Evolutionary conservation across 2,113 vertebrate species (phyloP), one percentile per base, ranked within the genome.

Genomic region (Hippocampus mohnikei): DNA sequence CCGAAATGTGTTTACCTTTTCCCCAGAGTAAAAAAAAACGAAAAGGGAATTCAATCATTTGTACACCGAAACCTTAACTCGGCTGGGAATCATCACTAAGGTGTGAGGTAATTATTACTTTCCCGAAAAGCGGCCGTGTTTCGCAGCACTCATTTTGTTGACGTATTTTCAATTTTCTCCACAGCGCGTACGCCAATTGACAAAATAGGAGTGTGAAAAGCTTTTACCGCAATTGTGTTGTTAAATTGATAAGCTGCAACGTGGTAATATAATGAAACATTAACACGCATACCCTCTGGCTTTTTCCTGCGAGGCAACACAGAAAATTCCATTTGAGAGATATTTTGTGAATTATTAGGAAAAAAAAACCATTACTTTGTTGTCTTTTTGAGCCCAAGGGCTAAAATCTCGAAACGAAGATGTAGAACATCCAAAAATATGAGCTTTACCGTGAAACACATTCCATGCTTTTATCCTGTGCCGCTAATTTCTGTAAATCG

Each of bases 1-100:
- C 78, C 80, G 77, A 52, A 65, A 60, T 82, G 81, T 76, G 70
- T 77, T 65, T 71, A n/a, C 59, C 8, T 74, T 79, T 25, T 69
- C 62, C 61, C 53, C 48, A 0, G 52, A 67, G 69, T 67, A 46
- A 40, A 62, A 42, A 62, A 42, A 18, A n/a, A 15, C 40, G 6
- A 6, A 64, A 64, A 64, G 40, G 62, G 5, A 16, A 11, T 65
- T 46, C 42, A 21, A 58, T 15, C 15, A 23, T 55, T 62, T 21
- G 16, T 3, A 10, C 12, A 25, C n/a, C n/a, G 25, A 33, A 61
- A 42, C 52, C 33, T 16, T 8, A 48, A 61, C 37, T 66, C 23
- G 29, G n/a, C 11, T 16, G 23, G 6, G 13, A 44, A 44, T 44
- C 9, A 44, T 25, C 41, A 44, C n/a, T 12, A n/a, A 16, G 13